Percentiles rank a stretch among this genome's conserved stretches.
These are phyloP conservation scores for Epirrhoe tristata DNA, from an alignment of 2,888 invertebrate genomes.

Conservation along the genomic window DNA sequence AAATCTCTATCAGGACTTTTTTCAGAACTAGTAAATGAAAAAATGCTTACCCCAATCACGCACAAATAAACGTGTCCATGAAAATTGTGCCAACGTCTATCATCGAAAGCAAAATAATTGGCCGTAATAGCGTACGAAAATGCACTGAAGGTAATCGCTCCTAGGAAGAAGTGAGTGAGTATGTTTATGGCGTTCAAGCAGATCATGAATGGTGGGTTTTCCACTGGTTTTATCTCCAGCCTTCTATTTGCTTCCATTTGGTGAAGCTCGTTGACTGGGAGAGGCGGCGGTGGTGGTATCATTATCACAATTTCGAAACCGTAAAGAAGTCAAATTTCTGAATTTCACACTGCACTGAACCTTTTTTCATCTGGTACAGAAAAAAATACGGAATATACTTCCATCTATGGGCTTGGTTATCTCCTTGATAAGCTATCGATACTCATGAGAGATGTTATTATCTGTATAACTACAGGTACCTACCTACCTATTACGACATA, in stretches of 20 bases:
- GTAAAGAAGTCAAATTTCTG: not conserved
- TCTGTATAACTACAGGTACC: too few relatives aligned
- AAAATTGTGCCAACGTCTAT: constrained; percentile 11
- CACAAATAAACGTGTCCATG: constrained; percentile 62
- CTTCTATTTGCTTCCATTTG: constrained; percentile 41
- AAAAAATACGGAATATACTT: not conserved
- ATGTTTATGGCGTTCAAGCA: constrained; percentile 51
- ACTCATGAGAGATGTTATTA: not conserved
- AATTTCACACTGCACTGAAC: not conserved
- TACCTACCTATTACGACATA: too few relatives aligned
- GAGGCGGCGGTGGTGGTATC: constrained; percentile 41
- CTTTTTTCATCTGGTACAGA: not conserved
- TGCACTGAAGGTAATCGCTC: constrained; percentile 52
- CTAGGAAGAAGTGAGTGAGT: constrained; percentile 55
- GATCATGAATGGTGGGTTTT: constrained; percentile 38
- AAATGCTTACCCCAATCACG: constrained; percentile 64
- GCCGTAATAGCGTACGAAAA: constrained; percentile 40
- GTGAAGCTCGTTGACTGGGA: constrained; percentile 26
- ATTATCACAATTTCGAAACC: not conserved
- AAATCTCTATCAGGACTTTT: too few relatives aligned
- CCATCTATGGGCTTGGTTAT: not conserved
- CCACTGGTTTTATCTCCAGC: constrained; percentile 28
- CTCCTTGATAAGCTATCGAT: constrained; percentile 14
- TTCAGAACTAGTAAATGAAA: not conserved
- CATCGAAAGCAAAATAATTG: not conserved